Percentiles rank a stretch among this genome's conserved stretches.
Evolutionary conservation across 2,888 invertebrate species (phyloP).

Genomic region (Ophioninae sp.): DNA sequence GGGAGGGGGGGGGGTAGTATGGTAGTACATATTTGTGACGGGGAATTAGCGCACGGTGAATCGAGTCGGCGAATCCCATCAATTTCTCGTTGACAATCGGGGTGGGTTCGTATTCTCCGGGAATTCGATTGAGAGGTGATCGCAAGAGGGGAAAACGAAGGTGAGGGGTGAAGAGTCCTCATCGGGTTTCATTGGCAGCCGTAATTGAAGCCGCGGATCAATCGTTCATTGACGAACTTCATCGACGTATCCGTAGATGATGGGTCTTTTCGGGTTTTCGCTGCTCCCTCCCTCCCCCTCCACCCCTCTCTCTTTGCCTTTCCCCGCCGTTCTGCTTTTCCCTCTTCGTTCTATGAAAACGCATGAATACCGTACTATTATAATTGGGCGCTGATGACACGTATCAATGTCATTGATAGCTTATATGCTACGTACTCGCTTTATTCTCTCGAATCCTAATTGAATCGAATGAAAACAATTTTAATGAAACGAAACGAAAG

Average conservation of each 20-base stretch:
- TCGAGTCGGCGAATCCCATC: constrained; percentile 35
- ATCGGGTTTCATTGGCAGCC: constrained; percentile 45
- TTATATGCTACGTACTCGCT: too few relatives aligned
- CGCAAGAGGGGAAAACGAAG: background rate
- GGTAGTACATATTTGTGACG: background rate
- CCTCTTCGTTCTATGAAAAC: background rate
- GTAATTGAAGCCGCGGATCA: constrained; percentile 61
- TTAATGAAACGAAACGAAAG: too few relatives aligned
- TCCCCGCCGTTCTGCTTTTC: background rate
- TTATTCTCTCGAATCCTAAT: constrained; percentile 59
- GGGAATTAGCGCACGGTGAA: background rate
- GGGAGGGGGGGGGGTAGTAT: background rate
- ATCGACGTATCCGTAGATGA: constrained; percentile 76
- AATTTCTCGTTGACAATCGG: constrained; percentile 49
- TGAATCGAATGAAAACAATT: too few relatives aligned
- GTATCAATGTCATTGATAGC: constrained; percentile 75
- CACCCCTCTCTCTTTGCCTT: constrained; percentile 54
- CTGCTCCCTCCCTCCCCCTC: constrained; percentile 64
- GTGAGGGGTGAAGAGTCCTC: constrained; percentile 13
- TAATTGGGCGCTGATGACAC: constrained; percentile 74
- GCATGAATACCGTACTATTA: constrained; percentile 62
- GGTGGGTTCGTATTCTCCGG: constrained; percentile 38
- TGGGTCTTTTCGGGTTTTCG: constrained; percentile 65
- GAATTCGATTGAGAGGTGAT: constrained; percentile 45
- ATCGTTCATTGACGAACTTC: constrained; percentile 77